These are phyloP conservation scores for Alectoris magna DNA, from an alignment of 2,797 vertebrate species.

Conservation along the genomic window DNA sequence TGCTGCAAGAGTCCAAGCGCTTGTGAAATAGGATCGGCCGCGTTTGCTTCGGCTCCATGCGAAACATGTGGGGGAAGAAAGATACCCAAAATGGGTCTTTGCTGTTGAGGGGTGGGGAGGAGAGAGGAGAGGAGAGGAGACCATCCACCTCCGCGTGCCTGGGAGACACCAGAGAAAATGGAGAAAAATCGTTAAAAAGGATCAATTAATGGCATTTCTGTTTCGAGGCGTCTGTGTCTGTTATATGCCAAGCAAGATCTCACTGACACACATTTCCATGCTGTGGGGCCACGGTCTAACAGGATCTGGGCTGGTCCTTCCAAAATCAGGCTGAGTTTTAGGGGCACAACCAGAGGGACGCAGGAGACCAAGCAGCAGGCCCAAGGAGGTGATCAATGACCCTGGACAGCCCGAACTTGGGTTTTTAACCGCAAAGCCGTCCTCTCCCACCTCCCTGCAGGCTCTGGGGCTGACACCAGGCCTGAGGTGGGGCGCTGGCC, in stretches of 20 bases:
- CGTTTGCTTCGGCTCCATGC: conserved; percentile 34
- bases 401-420: accelerated
- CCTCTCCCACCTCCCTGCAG: accelerated
- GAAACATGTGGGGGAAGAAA: conserved; percentile 50
- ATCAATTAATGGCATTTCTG: conserved; percentile 26
- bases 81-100: not conserved
- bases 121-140: conserved; percentile 1
- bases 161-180: not conserved
- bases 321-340: not conserved
- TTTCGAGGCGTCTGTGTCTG: not conserved
- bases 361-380: not conserved
- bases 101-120: conserved; percentile 10
- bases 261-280: not conserved
- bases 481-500: accelerated
- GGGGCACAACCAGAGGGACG: not conserved
- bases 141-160: not conserved
- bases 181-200: not conserved
- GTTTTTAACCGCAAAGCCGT: not conserved
- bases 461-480: not conserved
- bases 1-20: conserved; percentile 56
- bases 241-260: not conserved
- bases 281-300: not conserved
- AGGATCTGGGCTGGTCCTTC: not conserved
- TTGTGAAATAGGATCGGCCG: conserved; percentile 72
- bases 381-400: not conserved